Evolutionary conservation across 2,113 vertebrate genomes (phyloP), one percentile per base, ranked within the genome.

Genomic region (Fulmarus glacialis): DNA sequence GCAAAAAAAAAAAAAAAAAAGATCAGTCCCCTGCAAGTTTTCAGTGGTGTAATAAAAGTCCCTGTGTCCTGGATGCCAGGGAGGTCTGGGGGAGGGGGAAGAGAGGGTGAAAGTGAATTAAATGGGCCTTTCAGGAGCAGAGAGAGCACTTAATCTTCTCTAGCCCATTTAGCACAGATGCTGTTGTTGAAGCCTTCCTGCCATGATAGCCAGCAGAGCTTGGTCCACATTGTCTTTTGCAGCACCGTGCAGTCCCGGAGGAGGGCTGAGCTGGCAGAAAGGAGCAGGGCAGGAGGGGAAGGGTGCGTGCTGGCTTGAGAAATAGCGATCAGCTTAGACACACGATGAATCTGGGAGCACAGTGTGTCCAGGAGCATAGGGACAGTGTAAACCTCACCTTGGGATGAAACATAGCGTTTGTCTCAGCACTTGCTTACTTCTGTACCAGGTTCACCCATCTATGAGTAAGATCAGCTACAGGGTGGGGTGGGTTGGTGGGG

Each of bases 11-110:
- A 53, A 38, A 36, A 27, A 60, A 38, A 1, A 23, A 20, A 68
- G 9, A 86, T 92, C 68, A 84, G 60, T 94, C 42, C 58, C 77
- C 62, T 77, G 79, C 4, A 8, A 84, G 81, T 96, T 94, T 96
- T 92, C 82, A 87, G 66, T 27, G 20, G 70, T 64, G n/a, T 36
- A 96, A 97, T 96, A 93, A 93, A 95, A 91, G 84, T 96, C 70
- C 58, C 84, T 93, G 78, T 96, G 94, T 97, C 95, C 87, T 95
- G 70, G 58, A 97, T 96, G 93, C 94, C 93, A 95, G 81, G 62
- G 87, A 96, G 95, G 89, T 84, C 91, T 71, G 48, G 30, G 29
- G 77, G 87, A 89, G 77, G 81, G 36, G 42, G 66, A 93, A 93
- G 70, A 95, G 81, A 87, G 56, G 29, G 70, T 75, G 93, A 89